These are phyloP conservation scores for Melieria picta DNA, from an alignment of 2,888 invertebrate genomes.

Conservation along the genomic window DNA sequence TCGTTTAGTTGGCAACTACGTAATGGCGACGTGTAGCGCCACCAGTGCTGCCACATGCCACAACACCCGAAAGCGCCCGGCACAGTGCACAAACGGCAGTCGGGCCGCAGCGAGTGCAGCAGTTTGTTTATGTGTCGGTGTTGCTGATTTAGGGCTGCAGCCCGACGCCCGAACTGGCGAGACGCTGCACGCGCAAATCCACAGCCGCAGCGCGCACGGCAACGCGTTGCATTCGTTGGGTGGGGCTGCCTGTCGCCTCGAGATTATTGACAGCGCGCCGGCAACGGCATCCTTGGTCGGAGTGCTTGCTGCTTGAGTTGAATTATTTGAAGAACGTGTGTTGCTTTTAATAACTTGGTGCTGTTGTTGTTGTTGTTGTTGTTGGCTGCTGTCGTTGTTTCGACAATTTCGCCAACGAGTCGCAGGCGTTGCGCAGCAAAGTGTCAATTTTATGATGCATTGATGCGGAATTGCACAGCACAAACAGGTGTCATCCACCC, in stretches of 20 bases:
- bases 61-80: not conserved
- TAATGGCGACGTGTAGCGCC: conserved; percentile 48
- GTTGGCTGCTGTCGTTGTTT: too few species aligned
- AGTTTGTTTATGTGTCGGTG: not conserved
- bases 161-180: too few species aligned
- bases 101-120: not conserved
- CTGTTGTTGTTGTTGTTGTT: too few species aligned
- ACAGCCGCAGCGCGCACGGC: too few species aligned
- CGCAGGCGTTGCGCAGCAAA: conserved; percentile 8
- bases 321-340: conserved; percentile 26
- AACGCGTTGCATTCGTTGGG: too few species aligned
- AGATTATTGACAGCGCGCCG: conserved; percentile 15
- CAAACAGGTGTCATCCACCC: not conserved
- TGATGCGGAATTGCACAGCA: conserved; percentile 9
- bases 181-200: too few species aligned
- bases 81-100: too few species aligned
- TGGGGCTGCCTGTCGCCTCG: not conserved
- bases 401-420: too few species aligned
- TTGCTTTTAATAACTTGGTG: conserved; percentile 13
- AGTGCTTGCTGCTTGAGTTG: not conserved
- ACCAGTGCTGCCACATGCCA: not conserved
- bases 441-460: conserved; percentile 29
- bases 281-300: not conserved
- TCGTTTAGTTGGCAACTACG: conserved; percentile 58
- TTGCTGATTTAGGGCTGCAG: too few species aligned